Conservation (phyloP, 1,140 invertebrate genomes). For the Acromyrmex charruanus region DNA sequence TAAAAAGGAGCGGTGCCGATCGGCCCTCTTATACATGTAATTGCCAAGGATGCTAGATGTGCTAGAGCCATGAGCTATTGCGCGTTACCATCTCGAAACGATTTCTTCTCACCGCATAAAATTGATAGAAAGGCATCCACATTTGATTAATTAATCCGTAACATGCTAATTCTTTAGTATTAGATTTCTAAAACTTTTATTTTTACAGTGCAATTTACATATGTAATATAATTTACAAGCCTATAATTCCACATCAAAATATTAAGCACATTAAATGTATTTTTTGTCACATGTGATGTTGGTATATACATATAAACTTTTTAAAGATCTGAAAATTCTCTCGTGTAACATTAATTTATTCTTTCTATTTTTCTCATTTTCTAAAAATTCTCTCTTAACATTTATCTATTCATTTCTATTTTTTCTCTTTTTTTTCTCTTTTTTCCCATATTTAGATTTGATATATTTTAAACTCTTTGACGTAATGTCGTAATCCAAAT, state of each 20-base stretch:
- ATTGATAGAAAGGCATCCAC: conserved; percentile 15
- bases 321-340: neutral
- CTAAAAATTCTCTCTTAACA: neutral
- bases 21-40: conserved; percentile 26
- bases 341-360: neutral
- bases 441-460: neutral
- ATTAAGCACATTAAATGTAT: neutral
- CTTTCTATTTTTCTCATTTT: neutral
- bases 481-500: neutral
- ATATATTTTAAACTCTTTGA: neutral
- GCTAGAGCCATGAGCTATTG: conserved; percentile 24
- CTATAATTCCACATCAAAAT: neutral
- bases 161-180: neutral
- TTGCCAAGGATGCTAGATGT: conserved; percentile 46
- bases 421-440: neutral
- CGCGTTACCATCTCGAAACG: conserved; percentile 37
- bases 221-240: neutral
- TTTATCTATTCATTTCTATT: neutral
- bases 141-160: conserved; percentile 38
- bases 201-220: neutral
- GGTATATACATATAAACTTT: neutral
- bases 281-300: neutral
- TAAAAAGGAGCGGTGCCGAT: conserved; percentile 38
- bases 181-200: conserved; percentile 35
- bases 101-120: conserved; percentile 31